Conservation (phyloP, 2,797 vertebrate genomes). For the Nasua narica region DNA sequence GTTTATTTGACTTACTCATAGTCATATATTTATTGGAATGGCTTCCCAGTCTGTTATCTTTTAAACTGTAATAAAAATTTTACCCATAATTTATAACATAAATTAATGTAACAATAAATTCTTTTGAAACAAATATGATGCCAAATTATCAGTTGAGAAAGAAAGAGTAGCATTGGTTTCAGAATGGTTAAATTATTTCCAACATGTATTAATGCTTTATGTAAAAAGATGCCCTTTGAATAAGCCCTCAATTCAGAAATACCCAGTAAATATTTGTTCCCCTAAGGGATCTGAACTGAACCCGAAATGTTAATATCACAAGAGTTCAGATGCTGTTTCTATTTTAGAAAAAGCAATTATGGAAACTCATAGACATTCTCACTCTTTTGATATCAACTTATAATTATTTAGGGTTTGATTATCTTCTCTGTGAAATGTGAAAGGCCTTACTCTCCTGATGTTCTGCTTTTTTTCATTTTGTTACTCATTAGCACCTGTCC, state of each 20-base stretch:
- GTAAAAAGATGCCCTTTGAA: not conserved
- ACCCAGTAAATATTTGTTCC: constrained; percentile 33
- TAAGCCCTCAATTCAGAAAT: constrained; percentile 30
- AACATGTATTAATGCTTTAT: not conserved
- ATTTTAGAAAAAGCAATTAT: constrained; percentile 67
- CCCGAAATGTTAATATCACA: constrained; percentile 51
- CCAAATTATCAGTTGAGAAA: not conserved
- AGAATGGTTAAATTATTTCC: not conserved
- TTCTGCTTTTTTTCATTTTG: constrained; percentile 34
- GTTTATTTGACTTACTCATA: not conserved
- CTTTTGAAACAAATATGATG: not conserved
- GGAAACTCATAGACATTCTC: constrained; percentile 23
- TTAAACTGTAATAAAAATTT: not conserved
- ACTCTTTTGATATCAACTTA: constrained; percentile 19
- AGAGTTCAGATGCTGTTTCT: constrained; percentile 39
- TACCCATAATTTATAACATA: not conserved
- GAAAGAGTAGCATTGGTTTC: not conserved
- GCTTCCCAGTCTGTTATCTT: not conserved
- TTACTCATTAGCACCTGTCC: constrained; percentile 54
- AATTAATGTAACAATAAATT: not conserved
- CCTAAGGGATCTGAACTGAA: not conserved
- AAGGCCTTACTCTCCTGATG: not conserved
- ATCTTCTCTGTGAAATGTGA: not conserved
- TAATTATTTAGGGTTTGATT: constrained; percentile 54
- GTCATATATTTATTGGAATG: not conserved